Evolutionary conservation across 2,113 vertebrate genomes (phyloP), one percentile per base, ranked within the genome.

Genomic region (Arothron firmamentum): DNA sequence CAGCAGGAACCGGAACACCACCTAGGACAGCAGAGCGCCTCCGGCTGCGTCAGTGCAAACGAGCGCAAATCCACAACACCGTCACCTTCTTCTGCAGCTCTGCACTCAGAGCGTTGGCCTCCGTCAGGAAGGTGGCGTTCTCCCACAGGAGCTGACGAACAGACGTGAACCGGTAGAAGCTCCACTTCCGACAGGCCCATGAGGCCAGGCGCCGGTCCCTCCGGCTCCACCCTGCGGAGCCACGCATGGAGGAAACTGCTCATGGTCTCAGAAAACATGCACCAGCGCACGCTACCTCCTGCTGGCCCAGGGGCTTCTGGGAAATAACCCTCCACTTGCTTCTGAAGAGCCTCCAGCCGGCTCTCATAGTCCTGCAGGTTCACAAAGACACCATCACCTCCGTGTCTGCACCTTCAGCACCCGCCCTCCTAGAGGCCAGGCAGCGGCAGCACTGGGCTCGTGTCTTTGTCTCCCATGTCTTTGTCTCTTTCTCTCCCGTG

Each of bases 1-100:
- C 70, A 99, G 92, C 52, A 95, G 94, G 0, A 99, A 98, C 91
- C 99, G 96, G 90, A 99, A 99, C 91, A 98, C 95, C n/a, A 99
- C 97, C 97, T 98, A 84, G 0, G 59, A 21, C 7, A 41, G 25
- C 1, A 10, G 18, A 46, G 6, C 2, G 43, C 2, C n/a, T 5
- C 25, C 5, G 25, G 25, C 3, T 28, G 3, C 2, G 3, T 2
- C 7, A 11, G 46, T 48, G 5, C 1, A 6, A 7, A 21, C 20
- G 21, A 3, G 21, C 3, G 18, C 11, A 11, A 12, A 51, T 10
- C n/a, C n/a, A n/a, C 23, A 1, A 31, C 7, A 31, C 25, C 8
- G 79, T 18, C 47, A 97, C 97, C 94, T 99, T 98, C 82, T 99
- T 99, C 74, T 99, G 98, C 38, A 99, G 92, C 67, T 99, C 96